Percentiles rank a stretch among this genome's conserved stretches.
Evolutionary conservation across 2,113 vertebrate genomes (phyloP).

Genomic region (Dasyurus viverrinus): DNA sequence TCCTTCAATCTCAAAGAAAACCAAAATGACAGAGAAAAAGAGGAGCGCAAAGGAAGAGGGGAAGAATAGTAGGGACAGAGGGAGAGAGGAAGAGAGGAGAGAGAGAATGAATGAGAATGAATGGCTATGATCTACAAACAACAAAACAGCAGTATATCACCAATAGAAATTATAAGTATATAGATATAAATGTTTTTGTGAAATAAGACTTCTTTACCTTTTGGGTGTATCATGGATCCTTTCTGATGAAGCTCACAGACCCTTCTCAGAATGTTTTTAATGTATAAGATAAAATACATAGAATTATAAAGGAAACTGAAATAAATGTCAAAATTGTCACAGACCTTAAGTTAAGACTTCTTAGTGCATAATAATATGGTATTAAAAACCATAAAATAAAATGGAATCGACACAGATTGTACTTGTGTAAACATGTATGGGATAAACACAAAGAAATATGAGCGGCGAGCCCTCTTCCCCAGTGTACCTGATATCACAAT

Average conservation of each 20-base stretch:
- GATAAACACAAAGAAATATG: not conserved
- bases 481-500: constrained; percentile 97
- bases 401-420: not conserved
- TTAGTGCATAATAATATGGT: not conserved
- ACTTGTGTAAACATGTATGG: not conserved
- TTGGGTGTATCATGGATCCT: not conserved
- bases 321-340: not conserved
- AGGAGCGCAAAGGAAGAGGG: too few species aligned
- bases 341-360: not conserved
- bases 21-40: too few species aligned
- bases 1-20: too few species aligned
- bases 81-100: not conserved
- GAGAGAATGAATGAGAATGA: too few species aligned
- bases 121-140: not conserved
- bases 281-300: not conserved
- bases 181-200: not conserved
- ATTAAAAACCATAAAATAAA: not conserved
- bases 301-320: not conserved
- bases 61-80: not conserved
- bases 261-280: not conserved
- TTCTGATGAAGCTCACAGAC: not conserved
- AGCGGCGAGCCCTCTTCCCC: not conserved
- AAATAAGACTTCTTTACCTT: not conserved
- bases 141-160: not conserved
- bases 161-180: not conserved